Evolutionary conservation across 1,140 invertebrate species (phyloP).

Genomic region (Gonioctena quinquepunctata): DNA sequence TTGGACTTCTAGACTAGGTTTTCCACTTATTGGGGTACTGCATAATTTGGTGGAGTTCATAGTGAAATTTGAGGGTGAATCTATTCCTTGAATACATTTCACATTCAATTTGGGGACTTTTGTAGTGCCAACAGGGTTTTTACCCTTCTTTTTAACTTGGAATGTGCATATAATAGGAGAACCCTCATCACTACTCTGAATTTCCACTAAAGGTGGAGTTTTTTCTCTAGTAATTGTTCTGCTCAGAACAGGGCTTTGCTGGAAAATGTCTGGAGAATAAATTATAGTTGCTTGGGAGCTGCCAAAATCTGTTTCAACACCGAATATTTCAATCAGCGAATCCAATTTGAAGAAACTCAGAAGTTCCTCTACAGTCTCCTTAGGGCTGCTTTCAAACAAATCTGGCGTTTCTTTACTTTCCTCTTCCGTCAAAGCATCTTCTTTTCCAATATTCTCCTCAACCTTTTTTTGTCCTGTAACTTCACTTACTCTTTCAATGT

Average conservation of each 20-base stretch:
- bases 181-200: background rate
- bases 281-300: conserved; percentile 36
- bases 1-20: background rate
- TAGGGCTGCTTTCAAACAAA: background rate
- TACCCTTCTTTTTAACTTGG: background rate
- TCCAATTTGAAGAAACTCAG: conserved; percentile 14
- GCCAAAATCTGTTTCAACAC: background rate
- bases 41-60: background rate
- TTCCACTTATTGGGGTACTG: background rate
- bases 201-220: background rate
- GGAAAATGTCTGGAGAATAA: conserved; percentile 23
- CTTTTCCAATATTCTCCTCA: background rate
- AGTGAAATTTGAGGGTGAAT: background rate
- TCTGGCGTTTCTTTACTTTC: background rate
- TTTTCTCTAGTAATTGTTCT: background rate
- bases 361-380: background rate
- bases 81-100: background rate
- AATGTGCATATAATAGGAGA: background rate
- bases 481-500: too few relatives aligned
- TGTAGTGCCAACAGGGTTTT: background rate
- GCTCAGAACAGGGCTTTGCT: background rate
- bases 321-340: conserved; percentile 12
- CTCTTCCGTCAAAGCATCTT: background rate
- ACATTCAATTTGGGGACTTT: background rate
- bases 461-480: background rate